Evolutionary conservation across 37 sponge, comb jelly and placozoan genomes (phyloP), one percentile per base, ranked within the genome.

Genomic region (Lycopodina hypogea): DNA sequence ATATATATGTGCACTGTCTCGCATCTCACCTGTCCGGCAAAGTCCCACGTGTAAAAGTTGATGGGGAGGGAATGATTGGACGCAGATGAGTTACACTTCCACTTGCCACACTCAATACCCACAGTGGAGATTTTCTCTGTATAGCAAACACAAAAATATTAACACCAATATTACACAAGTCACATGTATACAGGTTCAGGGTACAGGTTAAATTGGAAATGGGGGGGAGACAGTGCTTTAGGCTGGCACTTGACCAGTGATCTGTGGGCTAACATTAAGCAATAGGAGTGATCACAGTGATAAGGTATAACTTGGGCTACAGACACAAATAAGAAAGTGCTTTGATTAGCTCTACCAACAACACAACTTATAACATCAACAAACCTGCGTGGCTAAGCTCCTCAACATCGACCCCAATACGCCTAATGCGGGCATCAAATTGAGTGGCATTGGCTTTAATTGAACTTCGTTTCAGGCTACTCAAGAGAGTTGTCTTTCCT

Each of bases 1-100:
- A n/a, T n/a, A n/a, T n/a, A n/a, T n/a, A n/a, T n/a, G n/a, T n/a
- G n/a, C n/a, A n/a, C n/a, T n/a, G n/a, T n/a, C n/a, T n/a, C n/a
- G 48, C 8, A 32, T 42, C 28, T 8, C 22, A 90, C 91, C 80
- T 90, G 87, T 37, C 91, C 91, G 18, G 87, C 91, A 82, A 90
- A 90, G 80, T 90, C 91, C 91, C 91, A 90, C 21, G 91, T 90
- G 73, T 85, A 71, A 52, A 90, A 90, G 30, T 52, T 84, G 78
- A 90, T 90, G 38, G 53, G 56, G 9, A 36, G 36, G 6, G 58
- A 58, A 37, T 79, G 30, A 33, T 28, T 72, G 56, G 28, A 12
- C 17, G 60, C 57, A 24, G 1, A n/a, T 2, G 38, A 34, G 19
- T 40, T 34, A 66, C 80, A 79, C n/a, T 28, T 30, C 91, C 91